Base-by-base conservation (phyloP, 1,140 invertebrate genomes). In the Lepidurus apus region DNA sequence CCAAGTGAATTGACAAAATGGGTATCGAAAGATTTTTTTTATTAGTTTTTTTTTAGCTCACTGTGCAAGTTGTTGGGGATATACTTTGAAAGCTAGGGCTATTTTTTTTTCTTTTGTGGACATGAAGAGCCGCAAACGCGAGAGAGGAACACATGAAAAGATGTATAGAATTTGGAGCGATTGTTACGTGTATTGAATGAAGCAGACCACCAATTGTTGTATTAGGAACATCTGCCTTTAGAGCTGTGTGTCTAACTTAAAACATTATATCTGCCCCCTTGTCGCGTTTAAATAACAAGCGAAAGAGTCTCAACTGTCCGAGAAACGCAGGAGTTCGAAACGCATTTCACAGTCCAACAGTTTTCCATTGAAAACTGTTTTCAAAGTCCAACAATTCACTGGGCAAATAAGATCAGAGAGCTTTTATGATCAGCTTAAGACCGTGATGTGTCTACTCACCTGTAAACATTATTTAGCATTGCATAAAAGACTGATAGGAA, bases 211-310 rank as follows among this genome's bases (percentile, higher is more conserved):
- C 53, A 17, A 65, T 65, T 65, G 53, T 65, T 21, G 53, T 65
- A 9, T 65, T 6, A 13, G 53, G 53, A 65, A 65, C 53, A 65
- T 65, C 53, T 65, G 53, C 53, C 53, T 21, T 65, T 65, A n/a
- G 17, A 65, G 4, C 53, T 65, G 53, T 65, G 21, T 65, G 21
- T 65, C 53, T 65, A 65, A 21, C 53, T 65, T 65, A 65, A 65
- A 65, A 13, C 53, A n/a, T 65, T 65, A n/a, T 65, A 21, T 65
- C 53, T 21, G 9, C 53, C 53, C 21, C 53, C 21, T 65, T 65
- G 53, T 65, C 53, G 53, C 53, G 53, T 65, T 65, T 65, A 65
- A 65, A 65, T 65, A 65, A 65, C 53, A 65, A 65, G 53, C 53
- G 53, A 13, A 34, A 4, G 53, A 65, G 53, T 65, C 53, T 65